Evolutionary conservation across 2,797 vertebrate species (phyloP).

Genomic region (Diplodus sargus): DNA sequence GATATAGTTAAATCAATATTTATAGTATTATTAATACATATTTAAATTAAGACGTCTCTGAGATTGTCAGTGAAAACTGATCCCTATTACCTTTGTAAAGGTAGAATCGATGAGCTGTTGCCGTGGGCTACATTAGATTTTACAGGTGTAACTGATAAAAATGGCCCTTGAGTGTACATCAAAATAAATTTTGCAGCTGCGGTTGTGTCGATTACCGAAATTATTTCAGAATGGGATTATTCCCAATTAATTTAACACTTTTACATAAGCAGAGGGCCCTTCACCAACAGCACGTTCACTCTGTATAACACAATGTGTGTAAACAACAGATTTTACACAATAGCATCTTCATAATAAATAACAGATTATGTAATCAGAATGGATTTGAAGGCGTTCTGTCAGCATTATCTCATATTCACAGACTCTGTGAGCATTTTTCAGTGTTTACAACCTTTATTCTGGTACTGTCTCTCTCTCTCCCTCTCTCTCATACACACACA

Average conservation of each 20-base stretch:
- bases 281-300: not conserved
- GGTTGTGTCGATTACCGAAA: not conserved
- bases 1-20: not conserved
- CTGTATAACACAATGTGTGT: not conserved
- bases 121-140: not conserved
- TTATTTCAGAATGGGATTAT: constrained; percentile 1
- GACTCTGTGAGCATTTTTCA: constrained; percentile 19
- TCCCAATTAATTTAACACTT: not conserved
- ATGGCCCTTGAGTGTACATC: too few species aligned
- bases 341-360: not conserved
- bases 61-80: not conserved
- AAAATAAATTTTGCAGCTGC: too few species aligned
- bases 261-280: not conserved
- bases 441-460: constrained; percentile 31
- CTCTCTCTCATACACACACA: constrained; percentile 11
- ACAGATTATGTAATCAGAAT: constrained; percentile 23
- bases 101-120: not conserved
- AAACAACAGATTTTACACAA: constrained; percentile 12
- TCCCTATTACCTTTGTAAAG: not conserved
- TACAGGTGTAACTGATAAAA: not conserved
- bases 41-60: not conserved
- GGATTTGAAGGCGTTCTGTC: constrained; percentile 35
- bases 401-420: constrained; percentile 34
- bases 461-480: not conserved
- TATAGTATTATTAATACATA: not conserved